Conservation (phyloP, 2,113 vertebrate species). For the Triplophysa dalaica region DNA sequence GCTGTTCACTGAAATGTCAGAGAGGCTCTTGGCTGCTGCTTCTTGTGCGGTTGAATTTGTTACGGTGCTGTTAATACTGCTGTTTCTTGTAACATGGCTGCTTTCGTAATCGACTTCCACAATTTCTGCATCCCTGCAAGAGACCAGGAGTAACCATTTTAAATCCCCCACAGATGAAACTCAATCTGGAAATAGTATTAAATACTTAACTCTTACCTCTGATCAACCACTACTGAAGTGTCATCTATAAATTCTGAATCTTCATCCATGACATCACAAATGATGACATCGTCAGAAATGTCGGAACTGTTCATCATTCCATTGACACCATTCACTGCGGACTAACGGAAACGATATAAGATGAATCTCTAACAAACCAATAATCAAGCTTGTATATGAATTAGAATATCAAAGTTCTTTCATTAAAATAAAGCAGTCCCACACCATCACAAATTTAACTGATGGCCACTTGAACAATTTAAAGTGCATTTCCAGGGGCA, state of each 20-base stretch:
- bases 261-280: constrained; percentile 87
- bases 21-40: constrained; percentile 18
- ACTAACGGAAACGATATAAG: constrained; percentile 49
- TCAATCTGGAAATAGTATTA: background rate
- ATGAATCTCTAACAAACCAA: constrained; percentile 3
- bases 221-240: constrained; percentile 58
- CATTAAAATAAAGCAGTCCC: constrained; percentile 27
- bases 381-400: background rate
- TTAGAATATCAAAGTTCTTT: background rate
- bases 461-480: background rate
- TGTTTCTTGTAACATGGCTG: constrained; percentile 54
- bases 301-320: constrained; percentile 80
- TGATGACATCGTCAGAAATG: constrained; percentile 88
- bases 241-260: constrained; percentile 73
- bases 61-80: constrained; percentile 58
- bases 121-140: constrained; percentile 83
- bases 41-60: constrained; percentile 3
- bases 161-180: background rate
- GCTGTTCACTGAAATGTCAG: constrained; percentile 69
- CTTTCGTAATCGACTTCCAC: constrained; percentile 83
- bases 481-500: constrained; percentile 32
- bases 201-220: constrained; percentile 55
- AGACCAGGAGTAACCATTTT: background rate
- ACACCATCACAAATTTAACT: constrained; percentile 34
- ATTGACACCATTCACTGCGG: constrained; percentile 61